Evolutionary conservation across 2,113 vertebrate genomes (phyloP).

Genomic region (Myrmecobius fasciatus): DNA sequence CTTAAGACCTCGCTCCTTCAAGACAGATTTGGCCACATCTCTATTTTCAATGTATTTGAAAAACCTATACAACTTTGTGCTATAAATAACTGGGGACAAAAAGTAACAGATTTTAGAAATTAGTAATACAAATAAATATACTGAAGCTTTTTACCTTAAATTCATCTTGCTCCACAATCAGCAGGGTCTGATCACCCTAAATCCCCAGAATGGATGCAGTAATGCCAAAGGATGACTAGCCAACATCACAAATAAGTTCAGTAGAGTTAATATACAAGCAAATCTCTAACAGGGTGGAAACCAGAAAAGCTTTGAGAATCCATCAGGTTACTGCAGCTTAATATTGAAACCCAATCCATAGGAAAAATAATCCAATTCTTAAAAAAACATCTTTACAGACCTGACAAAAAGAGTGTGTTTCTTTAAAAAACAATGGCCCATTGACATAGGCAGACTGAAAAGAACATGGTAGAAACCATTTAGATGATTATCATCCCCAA

Average conservation of each 20-base stretch:
- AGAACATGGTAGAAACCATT: conserved; percentile 35
- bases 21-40: conserved; percentile 98
- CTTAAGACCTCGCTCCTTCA: conserved; percentile 98
- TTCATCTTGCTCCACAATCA: conserved; percentile 61
- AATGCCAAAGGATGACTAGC: conserved; percentile 75
- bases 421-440: conserved; percentile 61
- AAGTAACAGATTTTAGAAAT: conserved; percentile 57
- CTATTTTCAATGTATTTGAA: conserved; percentile 99
- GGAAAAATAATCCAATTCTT: conserved; percentile 61
- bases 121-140: conserved; percentile 66
- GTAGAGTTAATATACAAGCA: conserved; percentile 80
- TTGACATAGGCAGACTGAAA: conserved; percentile 43
- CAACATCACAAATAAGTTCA: conserved; percentile 73
- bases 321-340: conserved; percentile 44
- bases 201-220: conserved; percentile 75
- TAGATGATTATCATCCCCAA: conserved; percentile 46
- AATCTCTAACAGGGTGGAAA: conserved; percentile 70
- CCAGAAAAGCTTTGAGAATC: conserved; percentile 72
- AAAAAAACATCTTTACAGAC: conserved; percentile 50
- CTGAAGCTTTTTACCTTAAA: conserved; percentile 42
- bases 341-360: conserved; percentile 70
- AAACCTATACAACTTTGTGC: conserved; percentile 99
- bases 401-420: conserved; percentile 53
- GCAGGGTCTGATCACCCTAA: conserved; percentile 53
- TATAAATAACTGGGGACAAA: conserved; percentile 95